Conservation (phyloP, 2,113 vertebrate genomes). For the Carassius gibelio region DNA sequence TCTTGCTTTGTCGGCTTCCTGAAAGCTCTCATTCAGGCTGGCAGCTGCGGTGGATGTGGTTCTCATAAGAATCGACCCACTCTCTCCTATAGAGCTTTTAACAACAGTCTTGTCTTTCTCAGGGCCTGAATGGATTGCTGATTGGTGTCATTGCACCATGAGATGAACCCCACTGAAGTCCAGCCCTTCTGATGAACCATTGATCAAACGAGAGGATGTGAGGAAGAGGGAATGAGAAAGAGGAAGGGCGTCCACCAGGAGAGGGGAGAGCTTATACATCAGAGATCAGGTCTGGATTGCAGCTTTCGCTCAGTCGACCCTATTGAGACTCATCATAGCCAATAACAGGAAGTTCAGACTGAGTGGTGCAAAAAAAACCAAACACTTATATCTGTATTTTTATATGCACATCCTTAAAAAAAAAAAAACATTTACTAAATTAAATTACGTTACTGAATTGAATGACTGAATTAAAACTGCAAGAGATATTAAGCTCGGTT, state of each 20-base stretch:
- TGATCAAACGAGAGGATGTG: conserved; percentile 65
- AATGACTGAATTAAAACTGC: neutral
- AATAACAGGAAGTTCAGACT: conserved; percentile 37
- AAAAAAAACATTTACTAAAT: neutral
- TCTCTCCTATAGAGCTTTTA: conserved; percentile 36
- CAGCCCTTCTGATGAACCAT: conserved; percentile 65
- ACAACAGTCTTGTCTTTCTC: conserved; percentile 48
- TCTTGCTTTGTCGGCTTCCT: conserved; percentile 55
- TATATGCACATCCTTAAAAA: neutral
- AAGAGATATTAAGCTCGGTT: neutral
- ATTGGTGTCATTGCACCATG: conserved; percentile 68
- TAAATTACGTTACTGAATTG: too few relatives aligned
- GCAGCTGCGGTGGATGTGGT: conserved; percentile 58
- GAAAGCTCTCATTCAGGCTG: conserved; percentile 52
- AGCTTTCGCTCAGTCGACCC: conserved; percentile 43
- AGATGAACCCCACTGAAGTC: conserved; percentile 53
- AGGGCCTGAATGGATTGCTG: conserved; percentile 67
- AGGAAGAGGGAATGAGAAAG: conserved; percentile 59
- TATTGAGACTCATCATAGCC: conserved; percentile 46
- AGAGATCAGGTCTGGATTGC: conserved; percentile 50
- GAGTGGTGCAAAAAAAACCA: neutral
- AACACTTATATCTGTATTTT: neutral
- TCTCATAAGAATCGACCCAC: conserved; percentile 46
- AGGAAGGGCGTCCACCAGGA: conserved; percentile 39
- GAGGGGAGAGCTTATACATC: conserved; percentile 43